Evolutionary conservation across 2,888 invertebrate genomes (phyloP).

Genomic region (Biston stratarius): DNA sequence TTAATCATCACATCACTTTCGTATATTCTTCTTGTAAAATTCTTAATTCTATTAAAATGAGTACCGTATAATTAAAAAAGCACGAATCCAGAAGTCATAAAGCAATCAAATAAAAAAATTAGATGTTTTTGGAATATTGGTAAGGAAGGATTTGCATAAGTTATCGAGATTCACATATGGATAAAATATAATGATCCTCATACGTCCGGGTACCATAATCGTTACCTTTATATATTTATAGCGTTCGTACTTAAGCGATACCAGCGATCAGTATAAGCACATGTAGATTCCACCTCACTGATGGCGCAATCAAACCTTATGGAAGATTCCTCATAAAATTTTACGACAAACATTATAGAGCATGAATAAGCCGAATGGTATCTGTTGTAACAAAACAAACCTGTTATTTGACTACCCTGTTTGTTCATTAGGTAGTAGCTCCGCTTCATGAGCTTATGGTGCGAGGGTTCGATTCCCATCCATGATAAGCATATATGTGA

Average conservation of each 20-base stretch:
- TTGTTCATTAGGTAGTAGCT: neutral
- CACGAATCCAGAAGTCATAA: no score
- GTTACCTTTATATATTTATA: constrained; percentile 36
- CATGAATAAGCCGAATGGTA: constrained; percentile 64
- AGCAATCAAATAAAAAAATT: no score
- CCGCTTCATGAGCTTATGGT: no score
- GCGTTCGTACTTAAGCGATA: constrained; percentile 27
- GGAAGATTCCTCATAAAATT: constrained; percentile 75
- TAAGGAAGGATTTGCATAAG: neutral
- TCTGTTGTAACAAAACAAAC: constrained; percentile 60
- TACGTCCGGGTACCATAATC: constrained; percentile 31
- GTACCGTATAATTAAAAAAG: no score
- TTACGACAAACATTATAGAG: constrained; percentile 70
- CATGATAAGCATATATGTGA: no score
- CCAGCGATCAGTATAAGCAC: constrained; percentile 31
- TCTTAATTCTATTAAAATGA: no score
- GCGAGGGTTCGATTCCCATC: no score
- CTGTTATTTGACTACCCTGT: constrained; percentile 56
- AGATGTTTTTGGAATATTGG: no score
- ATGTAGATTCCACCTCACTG: constrained; percentile 51
- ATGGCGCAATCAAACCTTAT: constrained; percentile 68
- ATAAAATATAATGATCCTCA: constrained; percentile 30
- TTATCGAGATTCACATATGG: constrained; percentile 8
- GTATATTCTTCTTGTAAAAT: no score
- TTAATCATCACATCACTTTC: no score